phyloP scores from a whole-genome alignment of 2,797 vertebrate species.

The Carduelis carduelis region DNA sequence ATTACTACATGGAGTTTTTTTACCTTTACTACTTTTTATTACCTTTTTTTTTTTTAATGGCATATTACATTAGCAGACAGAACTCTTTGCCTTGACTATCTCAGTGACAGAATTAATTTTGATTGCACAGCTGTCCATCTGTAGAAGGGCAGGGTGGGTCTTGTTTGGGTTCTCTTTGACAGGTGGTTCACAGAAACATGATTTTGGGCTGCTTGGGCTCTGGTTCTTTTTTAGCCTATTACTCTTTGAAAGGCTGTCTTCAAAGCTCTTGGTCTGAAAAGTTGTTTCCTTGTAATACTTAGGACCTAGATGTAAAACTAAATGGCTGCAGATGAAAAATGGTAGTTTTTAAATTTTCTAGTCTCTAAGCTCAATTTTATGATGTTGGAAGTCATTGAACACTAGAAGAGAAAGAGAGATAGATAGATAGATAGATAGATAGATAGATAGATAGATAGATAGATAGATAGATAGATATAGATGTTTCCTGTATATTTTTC shows the following conservation, averaged over 20 bases:
- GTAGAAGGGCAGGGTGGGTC: accelerated
- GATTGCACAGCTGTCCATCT: not conserved
- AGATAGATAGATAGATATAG: not conserved
- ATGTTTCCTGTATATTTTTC: not conserved
- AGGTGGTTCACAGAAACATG: not conserved
- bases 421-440: not conserved
- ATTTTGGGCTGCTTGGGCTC: not conserved
- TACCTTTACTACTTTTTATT: not conserved
- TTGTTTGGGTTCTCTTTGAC: not conserved
- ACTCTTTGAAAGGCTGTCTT: not conserved
- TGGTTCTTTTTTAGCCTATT: not conserved
- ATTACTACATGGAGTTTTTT: not conserved
- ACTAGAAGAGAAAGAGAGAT: not conserved
- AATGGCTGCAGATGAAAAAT: not conserved
- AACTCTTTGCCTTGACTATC: not conserved
- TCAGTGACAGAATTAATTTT: not conserved
- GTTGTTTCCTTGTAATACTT: not conserved
- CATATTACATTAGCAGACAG: not conserved
- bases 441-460: not conserved
- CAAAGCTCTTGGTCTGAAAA: not conserved
- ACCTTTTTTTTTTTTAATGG: not conserved
- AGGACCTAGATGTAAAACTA: not conserved
- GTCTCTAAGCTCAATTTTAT: not conserved
- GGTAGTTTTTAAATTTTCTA: not conserved
- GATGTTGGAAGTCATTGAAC: not conserved